Conservation (phyloP, 2,797 vertebrate species). For the Bucorvus abyssinicus region DNA sequence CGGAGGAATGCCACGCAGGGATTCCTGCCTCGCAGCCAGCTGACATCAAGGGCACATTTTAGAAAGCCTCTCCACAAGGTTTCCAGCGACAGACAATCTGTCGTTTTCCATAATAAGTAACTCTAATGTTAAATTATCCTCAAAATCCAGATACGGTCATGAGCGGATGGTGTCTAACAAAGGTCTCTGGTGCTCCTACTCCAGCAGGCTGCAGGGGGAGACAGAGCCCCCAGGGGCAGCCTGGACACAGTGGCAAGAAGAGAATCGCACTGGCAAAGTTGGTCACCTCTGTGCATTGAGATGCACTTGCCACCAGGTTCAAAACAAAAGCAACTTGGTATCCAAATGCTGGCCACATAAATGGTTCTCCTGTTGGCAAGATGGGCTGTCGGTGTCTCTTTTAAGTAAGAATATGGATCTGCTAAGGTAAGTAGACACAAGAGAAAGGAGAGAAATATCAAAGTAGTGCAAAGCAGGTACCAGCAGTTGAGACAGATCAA, state of each 20-base stretch:
- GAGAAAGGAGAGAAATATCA: slow-evolving; percentile 27
- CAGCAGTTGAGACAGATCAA: slow-evolving; percentile 10
- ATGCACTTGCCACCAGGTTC: background rate
- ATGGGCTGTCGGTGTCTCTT: background rate
- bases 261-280: background rate
- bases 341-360: background rate
- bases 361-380: background rate
- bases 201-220: background rate
- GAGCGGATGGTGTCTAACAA: accelerated
- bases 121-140: background rate
- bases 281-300: background rate
- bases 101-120: background rate
- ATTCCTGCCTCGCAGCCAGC: background rate
- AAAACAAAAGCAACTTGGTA: background rate
- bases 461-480: slow-evolving; percentile 8
- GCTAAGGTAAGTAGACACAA: background rate
- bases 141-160: background rate
- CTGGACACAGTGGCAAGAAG: background rate
- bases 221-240: background rate
- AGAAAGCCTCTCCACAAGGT: background rate
- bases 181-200: background rate
- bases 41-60: background rate
- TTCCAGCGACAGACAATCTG: slow-evolving; percentile 1
- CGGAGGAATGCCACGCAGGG: background rate
- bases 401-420: background rate